Evolutionary conservation across 2,888 invertebrate species (phyloP), one percentile per base, ranked within the genome.

Genomic region (Andrena bucephala): DNA sequence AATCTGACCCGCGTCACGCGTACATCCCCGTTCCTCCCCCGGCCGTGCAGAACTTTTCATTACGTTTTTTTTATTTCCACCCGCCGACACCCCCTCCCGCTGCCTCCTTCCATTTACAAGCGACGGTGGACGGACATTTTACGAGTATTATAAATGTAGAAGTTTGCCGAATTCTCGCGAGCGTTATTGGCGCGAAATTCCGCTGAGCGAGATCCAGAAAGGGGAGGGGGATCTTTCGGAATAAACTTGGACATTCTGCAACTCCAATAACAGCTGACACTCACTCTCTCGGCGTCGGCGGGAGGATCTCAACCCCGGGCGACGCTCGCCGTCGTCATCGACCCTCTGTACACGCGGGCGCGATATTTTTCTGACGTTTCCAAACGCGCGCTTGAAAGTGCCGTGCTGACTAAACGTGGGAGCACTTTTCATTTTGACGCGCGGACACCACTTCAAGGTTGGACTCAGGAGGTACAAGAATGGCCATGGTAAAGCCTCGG

Each of bases 171-270:
- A 72, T 80, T 84, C 60, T 60, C 70, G 63, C 36, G 20, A 57
- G 20, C 66, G 69, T 85, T 78, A 70, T 60, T 63, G 70, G 69
- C 31, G 75, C 29, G 68, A 83, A 80, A 81, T 84, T 77, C 78
- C 48, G 67, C 62, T 20, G 65, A 48, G 60, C 69, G 60, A 54
- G 54, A 62, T 60, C 60, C 66, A 8, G 52, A 20, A 20, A 0
- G 52, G 57, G 13, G 27, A 10, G 57, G 42, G 52, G 68, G 50
- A 74, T 76, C 72, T 86, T 76, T 77, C 13, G 74, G 60, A 76
- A 83, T 73, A 83, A 83, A 82, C 75, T 84, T 78, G 68, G 77
- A 69, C 80, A 85, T 86, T 86, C 86, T 86, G 78, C 77, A 80
- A 75, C 83, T 85, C 67, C 80, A 76, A 80, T 80, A 86, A 86